These are phyloP conservation scores for Oryctolagus cuniculus DNA, from an alignment of 2,113 vertebrate genomes.

Conservation along the genomic window mOryCun1.1 NC_091441.1:54521501-54522000, in stretches of 20 bases:
- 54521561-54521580: no score
- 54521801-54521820: not conserved
- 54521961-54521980: not conserved
- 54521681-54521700: not conserved
- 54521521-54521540: no score
- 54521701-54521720: not conserved
- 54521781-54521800: not conserved
- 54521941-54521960: not conserved
- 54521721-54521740: not conserved
- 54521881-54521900: not conserved
- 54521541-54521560: no score
- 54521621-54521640: not conserved
- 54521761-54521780: not conserved
- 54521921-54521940: not conserved
- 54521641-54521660: not conserved
- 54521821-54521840: not conserved
- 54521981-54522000: accelerated
- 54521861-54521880: not conserved
- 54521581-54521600: no score
- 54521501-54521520: no score
- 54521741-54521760: no score
- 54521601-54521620: no score
- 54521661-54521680: not conserved
- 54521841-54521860: no score
- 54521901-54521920: no score